Conservation (phyloP, 1,140 invertebrate genomes). For the Drosophila pachea region DNA sequence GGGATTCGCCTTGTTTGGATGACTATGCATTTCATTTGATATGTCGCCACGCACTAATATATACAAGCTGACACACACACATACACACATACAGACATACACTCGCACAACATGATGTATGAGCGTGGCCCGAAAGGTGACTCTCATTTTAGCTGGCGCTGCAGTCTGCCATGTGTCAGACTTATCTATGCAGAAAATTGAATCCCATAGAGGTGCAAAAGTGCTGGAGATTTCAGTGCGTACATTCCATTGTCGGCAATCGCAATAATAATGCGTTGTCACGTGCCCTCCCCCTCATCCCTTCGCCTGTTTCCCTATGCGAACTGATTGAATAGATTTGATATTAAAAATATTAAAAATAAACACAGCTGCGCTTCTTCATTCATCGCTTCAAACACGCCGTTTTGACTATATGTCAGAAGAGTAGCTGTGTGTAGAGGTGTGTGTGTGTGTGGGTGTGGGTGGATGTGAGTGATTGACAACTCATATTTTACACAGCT, state of each 20-base stretch:
- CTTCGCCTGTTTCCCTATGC: not conserved
- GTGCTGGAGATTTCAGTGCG: conserved; percentile 17
- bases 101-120: conserved; percentile 60
- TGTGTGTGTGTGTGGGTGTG: not conserved
- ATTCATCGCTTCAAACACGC: conserved; percentile 2
- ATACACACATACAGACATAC: conserved; percentile 22
- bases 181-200: conserved; percentile 74
- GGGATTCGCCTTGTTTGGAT: conserved; percentile 35
- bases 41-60: conserved; percentile 30
- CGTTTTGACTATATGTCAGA: not conserved
- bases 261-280: conserved; percentile 57
- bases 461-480: not conserved
- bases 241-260: conserved; percentile 3
- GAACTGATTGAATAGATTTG: conserved; percentile 74
- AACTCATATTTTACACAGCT: not conserved
- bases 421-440: not conserved
- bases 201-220: conserved; percentile 45
- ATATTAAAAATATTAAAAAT: conserved; percentile 68
- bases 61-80: conserved; percentile 15
- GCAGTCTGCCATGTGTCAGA: conserved; percentile 42
- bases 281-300: conserved; percentile 20
- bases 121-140: conserved; percentile 66
- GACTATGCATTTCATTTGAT: conserved; percentile 75
- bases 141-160: conserved; percentile 63
- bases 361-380: conserved; percentile 52